Conservation (phyloP, 1,140 invertebrate genomes). For the Ditylenchus dipsaci region DNA sequence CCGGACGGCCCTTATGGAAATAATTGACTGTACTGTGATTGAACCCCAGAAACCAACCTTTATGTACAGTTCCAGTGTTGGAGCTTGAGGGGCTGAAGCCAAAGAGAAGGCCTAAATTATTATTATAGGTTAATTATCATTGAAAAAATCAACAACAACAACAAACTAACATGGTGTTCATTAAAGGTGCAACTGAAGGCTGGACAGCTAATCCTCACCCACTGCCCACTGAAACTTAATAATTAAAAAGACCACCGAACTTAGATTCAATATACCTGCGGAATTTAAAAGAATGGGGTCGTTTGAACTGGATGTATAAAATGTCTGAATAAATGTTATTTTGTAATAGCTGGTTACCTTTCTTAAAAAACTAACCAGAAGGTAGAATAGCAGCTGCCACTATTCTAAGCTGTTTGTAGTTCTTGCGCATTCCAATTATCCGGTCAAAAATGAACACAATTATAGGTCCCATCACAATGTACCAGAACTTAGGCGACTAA, state of each 20-base stretch:
- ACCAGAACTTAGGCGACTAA: conserved; percentile 77
- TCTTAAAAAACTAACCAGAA: conserved; percentile 66
- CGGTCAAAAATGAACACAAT: conserved; percentile 61
- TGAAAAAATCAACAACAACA: no score
- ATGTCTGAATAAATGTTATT: conserved; percentile 60
- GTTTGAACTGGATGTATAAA: conserved; percentile 64
- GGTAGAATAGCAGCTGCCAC: conserved; percentile 90
- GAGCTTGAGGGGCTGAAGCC: conserved; percentile 95
- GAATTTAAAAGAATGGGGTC: conserved; percentile 93
- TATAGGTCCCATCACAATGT: conserved; percentile 88
- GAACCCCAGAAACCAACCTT: conserved; percentile 69
- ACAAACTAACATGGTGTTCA: conserved; percentile 73
- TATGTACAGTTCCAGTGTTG: conserved; percentile 92
- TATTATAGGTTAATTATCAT: no score
- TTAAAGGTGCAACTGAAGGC: conserved; percentile 72
- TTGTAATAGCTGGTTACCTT: neutral
- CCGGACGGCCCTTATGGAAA: no score
- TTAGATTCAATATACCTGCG: conserved; percentile 65
- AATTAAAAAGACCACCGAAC: no score
- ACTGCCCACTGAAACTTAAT: conserved; percentile 65
- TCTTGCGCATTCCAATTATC: conserved; percentile 59
- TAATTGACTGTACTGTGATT: no score
- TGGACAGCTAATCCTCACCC: conserved; percentile 85
- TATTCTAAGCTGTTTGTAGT: conserved; percentile 78
- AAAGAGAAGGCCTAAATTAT: conserved; percentile 75